These are phyloP conservation scores for Acleris sparsana DNA, from an alignment of 2,888 invertebrate genomes.

Conservation along the genomic window DNA sequence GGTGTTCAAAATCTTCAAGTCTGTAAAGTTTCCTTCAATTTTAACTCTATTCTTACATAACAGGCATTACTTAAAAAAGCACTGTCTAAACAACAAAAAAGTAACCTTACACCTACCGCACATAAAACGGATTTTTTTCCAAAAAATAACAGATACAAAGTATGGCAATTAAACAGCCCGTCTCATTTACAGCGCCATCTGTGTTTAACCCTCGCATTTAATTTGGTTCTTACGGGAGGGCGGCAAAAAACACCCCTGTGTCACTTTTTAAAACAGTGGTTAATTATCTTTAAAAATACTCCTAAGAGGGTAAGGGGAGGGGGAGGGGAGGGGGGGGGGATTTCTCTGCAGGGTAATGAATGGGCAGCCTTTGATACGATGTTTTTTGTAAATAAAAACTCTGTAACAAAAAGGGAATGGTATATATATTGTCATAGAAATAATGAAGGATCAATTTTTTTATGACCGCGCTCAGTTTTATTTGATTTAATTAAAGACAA, in stretches of 20 bases:
- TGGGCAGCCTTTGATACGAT: slow-evolving; percentile 8
- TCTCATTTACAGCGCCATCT: slow-evolving; percentile 41
- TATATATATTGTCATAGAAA: too few species aligned
- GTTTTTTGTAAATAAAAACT: background rate
- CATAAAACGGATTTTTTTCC: slow-evolving; percentile 15
- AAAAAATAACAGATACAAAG: slow-evolving; percentile 37
- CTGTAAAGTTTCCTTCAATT: too few species aligned
- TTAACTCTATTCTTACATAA: too few species aligned
- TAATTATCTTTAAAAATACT: slow-evolving; percentile 35
- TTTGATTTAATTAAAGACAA: too few species aligned
- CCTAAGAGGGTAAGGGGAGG: slow-evolving; percentile 13
- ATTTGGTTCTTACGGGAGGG: slow-evolving; percentile 37
- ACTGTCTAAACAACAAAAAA: too few species aligned
- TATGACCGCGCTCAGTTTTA: too few species aligned
- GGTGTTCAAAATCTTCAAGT: too few species aligned
- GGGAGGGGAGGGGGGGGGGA: too few species aligned
- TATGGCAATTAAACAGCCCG: slow-evolving; percentile 38
- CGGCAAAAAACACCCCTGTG: slow-evolving; percentile 38
- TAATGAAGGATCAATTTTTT: too few species aligned
- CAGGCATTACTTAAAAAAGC: too few species aligned
- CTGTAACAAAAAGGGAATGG: too few species aligned
- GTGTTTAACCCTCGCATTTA: slow-evolving; percentile 36
- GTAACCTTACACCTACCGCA: slow-evolving; percentile 1
- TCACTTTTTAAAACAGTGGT: slow-evolving; percentile 34
- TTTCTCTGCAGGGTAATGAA: slow-evolving; percentile 9